Base-by-base conservation (phyloP, 2,797 vertebrate genomes). In the Oreortyx pictus region DNA sequence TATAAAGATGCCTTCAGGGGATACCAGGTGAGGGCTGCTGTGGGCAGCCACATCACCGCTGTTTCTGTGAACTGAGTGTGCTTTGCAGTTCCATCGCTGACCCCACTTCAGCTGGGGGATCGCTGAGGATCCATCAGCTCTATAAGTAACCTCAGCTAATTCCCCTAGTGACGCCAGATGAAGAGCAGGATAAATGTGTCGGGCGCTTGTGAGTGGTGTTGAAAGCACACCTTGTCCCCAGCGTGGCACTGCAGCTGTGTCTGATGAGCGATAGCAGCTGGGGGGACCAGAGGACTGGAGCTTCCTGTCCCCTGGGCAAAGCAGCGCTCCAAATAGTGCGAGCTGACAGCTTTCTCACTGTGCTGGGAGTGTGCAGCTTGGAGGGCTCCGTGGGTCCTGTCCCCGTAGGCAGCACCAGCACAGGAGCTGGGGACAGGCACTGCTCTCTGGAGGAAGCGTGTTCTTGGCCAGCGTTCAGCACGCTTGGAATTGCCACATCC, bases 401-500 rank as follows among this genome's bases (percentile, higher is more conserved):
- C 62, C 68, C 35, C 61, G 44, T 0, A n/a, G 43, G 35, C 35
- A 22, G 35, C 66, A 31, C 25, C 25, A 15, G 25, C 35, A 14
- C 25, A 52, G 61, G 79, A 94, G 75, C 61, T 18, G 2, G 73
- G 54, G 90, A 68, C 22, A 37, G 70, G 79, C 79, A 24, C 61
- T 3, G 5, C 54, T 88, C 59, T 78, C 33, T 31, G 52, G 72
- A 93, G 84, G 92, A 77, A 87, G 49, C 74, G 16, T 0, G 25
- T 54, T 78, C 89, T 54, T 95, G 96, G 96, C 92, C 31, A 1
- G 4, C 5, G 0, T 88, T 94, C 92, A 96, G 2, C 0, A 29
- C 76, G 2, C 44, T 92, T 92, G 87, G 85, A 76, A 66, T 92
- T 96, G 96, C 96, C 96, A 96, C 96, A 96, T 96, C 96, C 74